Evolutionary conservation across 2,113 vertebrate genomes (phyloP).

Genomic region (Pluvialis apricaria): DNA sequence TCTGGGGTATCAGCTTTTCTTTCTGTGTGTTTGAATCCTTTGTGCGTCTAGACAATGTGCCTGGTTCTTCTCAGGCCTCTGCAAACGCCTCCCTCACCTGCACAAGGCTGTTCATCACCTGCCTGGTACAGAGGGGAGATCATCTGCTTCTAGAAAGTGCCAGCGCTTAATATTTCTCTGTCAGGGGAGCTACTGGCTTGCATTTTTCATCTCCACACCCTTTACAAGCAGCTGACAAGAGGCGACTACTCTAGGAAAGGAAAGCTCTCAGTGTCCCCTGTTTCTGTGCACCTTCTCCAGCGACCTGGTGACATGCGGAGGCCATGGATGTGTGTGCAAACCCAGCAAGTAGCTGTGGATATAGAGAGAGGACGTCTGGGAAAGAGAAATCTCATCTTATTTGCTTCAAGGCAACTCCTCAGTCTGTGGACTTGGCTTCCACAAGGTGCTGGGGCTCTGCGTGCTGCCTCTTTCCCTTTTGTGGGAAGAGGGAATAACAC

Average conservation of each 20-base stretch:
- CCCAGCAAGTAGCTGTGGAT: not conserved
- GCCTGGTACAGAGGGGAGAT: not conserved
- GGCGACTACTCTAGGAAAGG: not conserved
- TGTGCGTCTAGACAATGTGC: not conserved
- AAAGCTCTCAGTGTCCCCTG: not conserved
- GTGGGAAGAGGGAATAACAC: not conserved
- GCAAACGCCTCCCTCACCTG: not conserved
- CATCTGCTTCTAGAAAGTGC: not conserved
- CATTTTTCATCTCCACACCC: not conserved
- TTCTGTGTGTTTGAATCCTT: not conserved
- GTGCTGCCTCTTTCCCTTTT: not conserved
- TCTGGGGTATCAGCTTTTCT: not conserved
- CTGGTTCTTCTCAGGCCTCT: not conserved
- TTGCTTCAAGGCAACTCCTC: not conserved
- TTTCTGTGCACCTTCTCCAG: not conserved
- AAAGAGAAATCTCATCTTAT: not conserved
- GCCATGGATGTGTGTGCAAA: not conserved
- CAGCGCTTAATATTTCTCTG: not conserved
- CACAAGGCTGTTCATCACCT: not conserved
- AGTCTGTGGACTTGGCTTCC: not conserved
- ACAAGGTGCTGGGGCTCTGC: not conserved
- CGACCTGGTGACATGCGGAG: accelerated
- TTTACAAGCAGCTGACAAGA: not conserved
- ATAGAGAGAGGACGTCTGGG: not conserved
- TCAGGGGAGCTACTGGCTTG: not conserved